Base-by-base conservation (phyloP, 1,140 invertebrate species). In the Drosophila equinoxialis region DNA sequence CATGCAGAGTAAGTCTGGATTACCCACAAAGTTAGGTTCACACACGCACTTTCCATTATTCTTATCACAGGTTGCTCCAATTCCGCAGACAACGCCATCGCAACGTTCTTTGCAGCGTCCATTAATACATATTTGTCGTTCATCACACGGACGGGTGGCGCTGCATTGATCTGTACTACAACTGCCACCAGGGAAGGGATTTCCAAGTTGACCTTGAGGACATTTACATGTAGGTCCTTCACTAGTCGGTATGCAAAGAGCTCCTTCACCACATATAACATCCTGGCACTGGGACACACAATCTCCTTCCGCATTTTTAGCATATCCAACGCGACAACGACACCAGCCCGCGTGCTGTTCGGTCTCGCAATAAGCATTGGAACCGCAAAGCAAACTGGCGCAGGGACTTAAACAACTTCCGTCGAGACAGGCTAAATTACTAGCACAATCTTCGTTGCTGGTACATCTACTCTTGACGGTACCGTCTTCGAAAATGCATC, bases 281-380 rank as follows among this genome's bases (percentile, higher is more conserved):
- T 95, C 95, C 66, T 97, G 95, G 82, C 97, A 98, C 76, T 95
- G 94, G 14, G 96, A 97, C 37, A 97, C 94, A 73, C 97, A 97
- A 93, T 96, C 95, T 62, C 96, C 96, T 65, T 94, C 94, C 45
- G 94, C 93, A 58, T 95, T 95, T 92, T 97, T 95, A 1, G 94
- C 94, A 87, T 95, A 98, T 23, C 97, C 97, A 41, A 96, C 94
- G 57, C 95, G 94, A 90, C 97, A 98, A 71, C 96, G 94, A 91
- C 97, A 98, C 95, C 96, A 97, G 3, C 96, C 96, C 1, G 96
- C 96, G 91, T 98, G 97, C 78, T 97, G 96, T 71, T 97, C 96
- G 0, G 97, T 95, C 93, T 97, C 96, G 91, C 97, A 98, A 80
- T 96, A 96, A 4, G 97, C 96, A 93, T 98, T 97, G 0, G 94